Base-by-base conservation (phyloP, 2,113 vertebrate species). In the Seriola quinqueradiata region DNA sequence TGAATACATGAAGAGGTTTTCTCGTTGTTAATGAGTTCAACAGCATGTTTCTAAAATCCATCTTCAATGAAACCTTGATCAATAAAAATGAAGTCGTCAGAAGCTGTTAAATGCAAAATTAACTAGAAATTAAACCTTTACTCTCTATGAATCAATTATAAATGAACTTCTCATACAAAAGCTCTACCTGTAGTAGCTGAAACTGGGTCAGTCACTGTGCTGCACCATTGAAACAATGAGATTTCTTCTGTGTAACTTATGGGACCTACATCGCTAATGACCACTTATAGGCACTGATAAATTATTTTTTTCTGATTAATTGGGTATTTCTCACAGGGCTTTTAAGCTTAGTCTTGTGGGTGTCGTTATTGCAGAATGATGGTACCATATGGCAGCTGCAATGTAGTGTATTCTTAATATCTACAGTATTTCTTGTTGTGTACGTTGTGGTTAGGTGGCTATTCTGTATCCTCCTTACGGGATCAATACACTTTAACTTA, bases 401-500 rank as follows among this genome's bases (percentile, higher is more conserved):
- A 32, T 5, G 4, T 23, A n/a, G 34, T 42, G 16, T 52, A 12
- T 65, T 19, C 48, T 50, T 36, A 34, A 36, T 13, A 61, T 65
- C 38, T 11, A 2, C 11, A 21, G 32, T 42, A 19, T 63, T 87
- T 69, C 32, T 17, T 65, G 4, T 48, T 70, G 25, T 42, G n/a
- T 40, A 17, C 34, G 7, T 71, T 52, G 36, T 57, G 28, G 40
- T 71, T 9, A 19, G 48, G 54, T 50, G 16, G 32, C 23, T 38
- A 23, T 72, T 77, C 77, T 55, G 64, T 67, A n/a, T 85, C 64
- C 57, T 55, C 54, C 32, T 82, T 63, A 16, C 71, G 60, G 23
- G 34, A 85, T 91, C 85, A 80, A 91, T 91, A 61, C 65, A 81
- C 48, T 80, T 75, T 74, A 61, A 69, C 57, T 65, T 71, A 84